Percentiles rank a stretch among this genome's conserved stretches.
Conservation (phyloP, 2,113 vertebrate genomes). For the Ochotona princeps region DNA sequence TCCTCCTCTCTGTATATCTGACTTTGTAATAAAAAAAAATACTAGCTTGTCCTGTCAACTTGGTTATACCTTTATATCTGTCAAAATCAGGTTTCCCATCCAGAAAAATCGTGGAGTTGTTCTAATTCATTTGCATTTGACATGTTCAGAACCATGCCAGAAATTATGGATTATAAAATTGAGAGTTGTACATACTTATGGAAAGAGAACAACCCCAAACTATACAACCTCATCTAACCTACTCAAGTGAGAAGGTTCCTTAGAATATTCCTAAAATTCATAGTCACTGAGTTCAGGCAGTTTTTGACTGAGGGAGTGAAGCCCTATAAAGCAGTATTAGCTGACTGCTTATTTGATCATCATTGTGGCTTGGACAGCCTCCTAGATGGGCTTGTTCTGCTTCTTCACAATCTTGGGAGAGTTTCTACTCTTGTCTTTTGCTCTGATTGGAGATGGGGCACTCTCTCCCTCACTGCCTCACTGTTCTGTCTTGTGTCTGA, state of each 20-base stretch:
- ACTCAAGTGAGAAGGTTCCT: neutral
- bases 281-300: neutral
- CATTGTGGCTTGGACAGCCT: neutral
- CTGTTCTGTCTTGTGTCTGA: neutral
- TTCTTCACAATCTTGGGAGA: neutral
- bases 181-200: neutral
- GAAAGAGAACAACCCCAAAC: neutral
- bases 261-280: constrained; percentile 10
- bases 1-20: too few relatives aligned
- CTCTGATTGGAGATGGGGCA: neutral
- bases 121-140: constrained; percentile 21
- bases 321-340: neutral
- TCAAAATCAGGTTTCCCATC: neutral
- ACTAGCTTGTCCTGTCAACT: neutral
- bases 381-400: neutral
- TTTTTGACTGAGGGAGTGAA: constrained; percentile 30
- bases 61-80: neutral
- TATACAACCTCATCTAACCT: neutral
- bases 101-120: neutral
- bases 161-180: constrained; percentile 5
- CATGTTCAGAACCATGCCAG: neutral
- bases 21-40: too few relatives aligned
- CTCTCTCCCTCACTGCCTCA: neutral
- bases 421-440: constrained; percentile 10
- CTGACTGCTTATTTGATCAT: neutral